These are phyloP conservation scores for Schizothorax lantsangensis DNA, from an alignment of 2,797 vertebrate genomes.

Conservation along the genomic window DNA sequence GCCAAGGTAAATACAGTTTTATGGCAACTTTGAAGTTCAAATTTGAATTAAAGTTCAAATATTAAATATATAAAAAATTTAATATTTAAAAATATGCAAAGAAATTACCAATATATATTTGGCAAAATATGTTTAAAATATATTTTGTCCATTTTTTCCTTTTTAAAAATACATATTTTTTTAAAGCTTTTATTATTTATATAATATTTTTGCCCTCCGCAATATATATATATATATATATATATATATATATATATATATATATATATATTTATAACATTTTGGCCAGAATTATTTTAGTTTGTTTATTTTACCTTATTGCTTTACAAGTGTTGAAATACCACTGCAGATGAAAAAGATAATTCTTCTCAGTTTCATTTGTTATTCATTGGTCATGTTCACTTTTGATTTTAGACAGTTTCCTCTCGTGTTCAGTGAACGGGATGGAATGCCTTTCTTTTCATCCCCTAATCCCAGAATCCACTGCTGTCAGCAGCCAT, in stretches of 20 bases:
- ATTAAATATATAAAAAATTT: background rate
- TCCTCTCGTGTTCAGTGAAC: slow-evolving; percentile 70
- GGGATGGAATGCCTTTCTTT: slow-evolving; percentile 78
- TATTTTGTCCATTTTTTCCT: no score
- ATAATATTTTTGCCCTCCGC: no score
- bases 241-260: no score
- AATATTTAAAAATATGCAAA: no score
- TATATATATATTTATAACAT: background rate
- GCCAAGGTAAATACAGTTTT: no score
- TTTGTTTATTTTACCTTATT: background rate
- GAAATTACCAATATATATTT: background rate
- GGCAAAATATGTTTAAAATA: no score
- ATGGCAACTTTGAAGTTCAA: background rate
- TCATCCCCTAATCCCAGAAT: slow-evolving; percentile 82
- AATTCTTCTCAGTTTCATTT: background rate
- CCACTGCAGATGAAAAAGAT: background rate
- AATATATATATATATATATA: no score
- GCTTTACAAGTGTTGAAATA: background rate
- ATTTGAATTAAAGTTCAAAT: background rate
- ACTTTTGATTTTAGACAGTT: slow-evolving; percentile 61
- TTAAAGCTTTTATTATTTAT: no score
- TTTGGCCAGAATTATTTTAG: background rate
- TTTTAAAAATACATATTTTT: no score
- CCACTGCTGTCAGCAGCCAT: slow-evolving; percentile 80
- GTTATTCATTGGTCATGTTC: background rate